These are phyloP conservation scores for Etheostoma nigrum DNA, from an alignment of 2,797 vertebrate genomes.

Conservation along the genomic window DNA sequence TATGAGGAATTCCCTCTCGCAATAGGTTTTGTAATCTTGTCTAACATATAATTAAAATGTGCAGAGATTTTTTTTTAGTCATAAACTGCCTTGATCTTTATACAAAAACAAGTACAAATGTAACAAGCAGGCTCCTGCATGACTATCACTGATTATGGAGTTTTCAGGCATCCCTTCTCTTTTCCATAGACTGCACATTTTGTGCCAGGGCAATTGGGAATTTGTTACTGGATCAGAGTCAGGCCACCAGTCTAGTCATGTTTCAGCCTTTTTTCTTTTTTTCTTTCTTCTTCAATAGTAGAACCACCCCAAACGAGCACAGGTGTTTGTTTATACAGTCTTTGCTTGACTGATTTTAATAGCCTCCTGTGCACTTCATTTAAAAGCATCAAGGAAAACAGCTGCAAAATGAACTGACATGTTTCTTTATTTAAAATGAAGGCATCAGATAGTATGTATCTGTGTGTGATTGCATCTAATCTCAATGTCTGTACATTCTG, in stretches of 20 bases:
- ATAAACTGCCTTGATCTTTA: slow-evolving; percentile 34
- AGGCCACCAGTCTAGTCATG: slow-evolving; percentile 66
- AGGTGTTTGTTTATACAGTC: slow-evolving; percentile 73
- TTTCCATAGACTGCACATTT: slow-evolving; percentile 39
- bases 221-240: slow-evolving; percentile 64
- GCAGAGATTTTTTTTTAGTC: slow-evolving; percentile 2
- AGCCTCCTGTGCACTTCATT: slow-evolving; percentile 12
- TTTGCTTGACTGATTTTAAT: slow-evolving; percentile 43
- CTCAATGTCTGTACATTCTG: slow-evolving; percentile 32
- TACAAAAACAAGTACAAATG: slow-evolving; percentile 46
- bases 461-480: slow-evolving; percentile 39
- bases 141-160: slow-evolving; percentile 19
- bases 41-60: slow-evolving; percentile 41
- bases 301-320: slow-evolving; percentile 40
- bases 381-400: slow-evolving; percentile 29
- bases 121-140: slow-evolving; percentile 48
- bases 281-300: not conserved
- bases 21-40: slow-evolving; percentile 10
- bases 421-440: not conserved
- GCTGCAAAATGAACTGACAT: slow-evolving; percentile 30
- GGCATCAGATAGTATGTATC: not conserved
- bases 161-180: slow-evolving; percentile 31
- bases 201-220: slow-evolving; percentile 56
- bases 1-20: not conserved
- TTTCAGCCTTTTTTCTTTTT: slow-evolving; percentile 38